Conservation (phyloP, 2,113 vertebrate species). For the Gavialis gangeticus region DNA sequence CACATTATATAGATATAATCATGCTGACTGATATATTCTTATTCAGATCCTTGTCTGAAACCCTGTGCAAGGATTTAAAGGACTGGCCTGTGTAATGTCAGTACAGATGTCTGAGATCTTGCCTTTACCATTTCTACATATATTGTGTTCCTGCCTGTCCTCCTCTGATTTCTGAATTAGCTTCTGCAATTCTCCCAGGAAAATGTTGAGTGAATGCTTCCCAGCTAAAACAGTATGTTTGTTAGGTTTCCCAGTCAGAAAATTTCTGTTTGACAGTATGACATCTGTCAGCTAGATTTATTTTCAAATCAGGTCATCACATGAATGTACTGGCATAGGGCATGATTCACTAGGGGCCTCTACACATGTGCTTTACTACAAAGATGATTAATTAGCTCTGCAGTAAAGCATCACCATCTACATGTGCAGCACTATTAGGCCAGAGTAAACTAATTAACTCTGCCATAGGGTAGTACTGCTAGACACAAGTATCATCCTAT, state of each 20-base stretch:
- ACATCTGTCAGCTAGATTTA: background rate
- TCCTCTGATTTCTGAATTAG: background rate
- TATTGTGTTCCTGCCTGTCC: background rate
- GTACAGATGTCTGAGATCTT: background rate
- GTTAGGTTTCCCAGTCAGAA: background rate
- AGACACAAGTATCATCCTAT: too few relatives aligned
- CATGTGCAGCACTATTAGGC: too few relatives aligned
- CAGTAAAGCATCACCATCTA: too few relatives aligned
- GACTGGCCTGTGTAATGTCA: background rate
- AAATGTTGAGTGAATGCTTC: background rate
- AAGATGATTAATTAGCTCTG: too few relatives aligned
- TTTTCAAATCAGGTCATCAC: background rate
- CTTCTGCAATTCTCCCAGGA: background rate
- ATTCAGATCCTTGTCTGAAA: background rate
- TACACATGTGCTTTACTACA: too few relatives aligned
- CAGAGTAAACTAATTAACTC: too few relatives aligned
- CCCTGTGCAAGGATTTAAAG: background rate
- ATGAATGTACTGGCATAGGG: background rate
- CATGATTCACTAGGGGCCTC: background rate
- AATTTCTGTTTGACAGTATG: background rate
- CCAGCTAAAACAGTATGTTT: background rate
- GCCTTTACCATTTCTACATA: background rate
- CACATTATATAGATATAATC: background rate
- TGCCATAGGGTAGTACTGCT: too few relatives aligned
- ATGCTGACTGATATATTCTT: background rate